Evolutionary conservation across 2,113 vertebrate species (phyloP).

Genomic region (Cacatua alba): DNA sequence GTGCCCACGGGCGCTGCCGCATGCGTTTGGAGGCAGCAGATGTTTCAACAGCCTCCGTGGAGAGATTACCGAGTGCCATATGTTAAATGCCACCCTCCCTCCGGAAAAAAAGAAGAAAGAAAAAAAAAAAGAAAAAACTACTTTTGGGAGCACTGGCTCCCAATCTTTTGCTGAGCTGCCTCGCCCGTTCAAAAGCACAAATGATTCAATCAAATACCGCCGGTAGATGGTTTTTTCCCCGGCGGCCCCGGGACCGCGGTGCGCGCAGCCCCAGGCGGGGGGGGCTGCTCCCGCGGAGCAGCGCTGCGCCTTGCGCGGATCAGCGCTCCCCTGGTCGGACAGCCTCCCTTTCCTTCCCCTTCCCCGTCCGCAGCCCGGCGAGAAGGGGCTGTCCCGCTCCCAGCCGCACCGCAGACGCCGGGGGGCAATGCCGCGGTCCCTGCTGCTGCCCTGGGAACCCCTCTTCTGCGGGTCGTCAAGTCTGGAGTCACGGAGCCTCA

Average conservation of each 20-base stretch:
- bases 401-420: not conserved
- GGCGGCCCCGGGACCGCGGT: not conserved
- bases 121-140: not conserved
- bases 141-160: not conserved
- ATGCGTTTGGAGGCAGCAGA: slow-evolving; percentile 11
- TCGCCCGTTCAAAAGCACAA: not conserved
- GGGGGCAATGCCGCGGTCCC: not conserved
- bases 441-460: not conserved
- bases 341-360: not conserved
- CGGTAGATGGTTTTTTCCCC: too few relatives aligned
- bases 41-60: slow-evolving; percentile 30
- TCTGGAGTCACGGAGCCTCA: not conserved
- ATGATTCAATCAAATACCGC: not conserved
- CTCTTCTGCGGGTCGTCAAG: not conserved
- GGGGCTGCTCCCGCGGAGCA: not conserved
- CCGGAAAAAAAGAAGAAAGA: not conserved
- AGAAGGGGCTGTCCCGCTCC: not conserved
- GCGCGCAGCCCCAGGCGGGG: not conserved
- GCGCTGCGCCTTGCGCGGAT: slow-evolving; percentile 26
- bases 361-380: not conserved
- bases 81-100: slow-evolving; percentile 26
- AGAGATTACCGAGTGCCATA: slow-evolving; percentile 46
- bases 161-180: not conserved
- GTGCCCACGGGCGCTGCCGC: slow-evolving; percentile 15
- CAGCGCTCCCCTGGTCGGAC: not conserved